Base-by-base conservation (phyloP, 2,888 invertebrate species). In the Lycocerus yunnanus region DNA sequence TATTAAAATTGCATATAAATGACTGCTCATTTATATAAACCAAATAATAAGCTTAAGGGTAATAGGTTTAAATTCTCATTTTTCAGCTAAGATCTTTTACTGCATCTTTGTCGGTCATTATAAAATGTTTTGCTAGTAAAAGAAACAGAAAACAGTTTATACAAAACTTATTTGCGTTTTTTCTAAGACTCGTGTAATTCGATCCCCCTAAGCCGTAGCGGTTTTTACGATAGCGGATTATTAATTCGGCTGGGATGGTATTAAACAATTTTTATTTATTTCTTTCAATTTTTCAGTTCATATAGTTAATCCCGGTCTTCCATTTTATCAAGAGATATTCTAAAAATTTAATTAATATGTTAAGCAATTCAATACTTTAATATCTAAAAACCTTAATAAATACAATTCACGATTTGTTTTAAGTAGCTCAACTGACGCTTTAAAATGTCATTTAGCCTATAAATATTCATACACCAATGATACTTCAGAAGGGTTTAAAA, bases 381-480 rank as follows among this genome's bases (percentile, higher is more conserved):
- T 73, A 73, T 75, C 71, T 65, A 69, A 75, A 75, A 77, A 77
- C 73, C 77, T 77, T 75, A 73, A 71, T 73, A 75, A 77, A 77
- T 77, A 77, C 75, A 73, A 77, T 77, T 77, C 75, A 75, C 71
- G 77, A 75, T 77, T 77, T 76, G 73, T 71, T 76, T 77, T 75
- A 77, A 77, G 76, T 77, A 75, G 76, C 76, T 68, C 73, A 75
- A 71, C 71, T 75, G 77, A 73, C 75, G 71, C 77, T 75, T 75
- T 71, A 73, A 63, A 74, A 77, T 77, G 77, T 73, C 77, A 77
- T 77, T 77, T 77, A 75, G 68, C 73, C 77, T 71, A 77, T 77
- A 75, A 77, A 77, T 77, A 77, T 77, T 77, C 77, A 77, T 77
- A 73, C 73, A 72, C 77, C 77, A 75, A 77, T 77, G 77, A 77